phyloP scores from a whole-genome alignment of 1,140 invertebrate genomes.

The Heliconius himera region DNA sequence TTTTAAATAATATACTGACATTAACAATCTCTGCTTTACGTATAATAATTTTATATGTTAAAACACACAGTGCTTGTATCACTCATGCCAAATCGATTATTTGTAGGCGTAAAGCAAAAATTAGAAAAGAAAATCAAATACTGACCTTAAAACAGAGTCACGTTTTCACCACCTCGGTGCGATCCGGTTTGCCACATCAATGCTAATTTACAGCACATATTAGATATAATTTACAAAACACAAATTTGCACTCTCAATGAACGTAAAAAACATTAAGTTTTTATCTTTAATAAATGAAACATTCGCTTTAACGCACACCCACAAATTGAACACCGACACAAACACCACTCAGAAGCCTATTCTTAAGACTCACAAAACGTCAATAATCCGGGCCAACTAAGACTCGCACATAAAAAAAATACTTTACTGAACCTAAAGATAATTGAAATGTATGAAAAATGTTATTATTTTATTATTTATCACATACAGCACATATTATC shows the following conservation, averaged over 20 bases:
- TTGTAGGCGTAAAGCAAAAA: not conserved
- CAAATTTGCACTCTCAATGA: constrained; percentile 61
- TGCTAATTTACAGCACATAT: constrained; percentile 68
- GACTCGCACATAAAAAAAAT: constrained; percentile 29
- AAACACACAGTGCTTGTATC: not conserved
- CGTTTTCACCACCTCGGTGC: constrained; percentile 72
- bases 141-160: constrained; percentile 76
- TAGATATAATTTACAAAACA: constrained; percentile 55
- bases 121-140: constrained; percentile 46
- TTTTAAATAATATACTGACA: no score
- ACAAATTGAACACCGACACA: constrained; percentile 52
- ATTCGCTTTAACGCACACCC: constrained; percentile 56
- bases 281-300: constrained; percentile 27
- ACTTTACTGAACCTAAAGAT: constrained; percentile 18
- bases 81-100: not conserved
- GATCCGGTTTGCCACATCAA: constrained; percentile 79
- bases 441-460: not conserved
- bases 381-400: constrained; percentile 64
- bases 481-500: not conserved
- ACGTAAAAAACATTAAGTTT: constrained; percentile 36
- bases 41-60: not conserved
- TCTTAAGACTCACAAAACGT: constrained; percentile 60
- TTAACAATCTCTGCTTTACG: not conserved
- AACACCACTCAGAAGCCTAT: constrained; percentile 64
- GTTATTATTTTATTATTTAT: not conserved